These are phyloP conservation scores for Lagopus muta DNA, from an alignment of 2,113 vertebrate species.

Conservation along the genomic window DNA sequence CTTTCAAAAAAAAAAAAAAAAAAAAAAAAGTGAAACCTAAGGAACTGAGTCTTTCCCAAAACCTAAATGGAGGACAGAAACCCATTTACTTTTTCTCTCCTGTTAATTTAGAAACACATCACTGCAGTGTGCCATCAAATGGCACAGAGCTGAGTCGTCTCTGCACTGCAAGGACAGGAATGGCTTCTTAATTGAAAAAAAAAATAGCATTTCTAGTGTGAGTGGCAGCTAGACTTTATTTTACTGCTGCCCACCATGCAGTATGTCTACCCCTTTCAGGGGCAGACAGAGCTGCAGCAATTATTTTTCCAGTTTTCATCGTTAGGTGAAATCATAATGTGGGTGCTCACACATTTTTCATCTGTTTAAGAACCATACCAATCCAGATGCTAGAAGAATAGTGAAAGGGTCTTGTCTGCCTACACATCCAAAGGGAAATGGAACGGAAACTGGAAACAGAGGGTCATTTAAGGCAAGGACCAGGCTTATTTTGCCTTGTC, in stretches of 20 bases:
- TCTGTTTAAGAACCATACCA: background rate
- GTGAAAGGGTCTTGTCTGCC: background rate
- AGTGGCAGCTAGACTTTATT: background rate
- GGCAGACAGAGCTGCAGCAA: background rate
- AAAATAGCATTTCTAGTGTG: background rate
- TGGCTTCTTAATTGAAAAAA: background rate
- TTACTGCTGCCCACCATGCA: background rate
- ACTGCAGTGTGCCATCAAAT: background rate
- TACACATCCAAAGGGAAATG: background rate
- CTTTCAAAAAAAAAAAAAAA: background rate
- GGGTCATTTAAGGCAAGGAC: conserved; percentile 46
- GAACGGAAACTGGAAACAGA: conserved; percentile 9
- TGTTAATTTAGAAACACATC: background rate
- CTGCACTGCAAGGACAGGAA: background rate
- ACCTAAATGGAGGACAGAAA: background rate
- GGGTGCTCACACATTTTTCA: fast-evolving
- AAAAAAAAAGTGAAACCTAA: background rate
- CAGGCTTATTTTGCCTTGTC: background rate
- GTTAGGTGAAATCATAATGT: fast-evolving
- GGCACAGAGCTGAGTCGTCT: background rate
- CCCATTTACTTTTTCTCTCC: background rate
- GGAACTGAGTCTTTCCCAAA: background rate
- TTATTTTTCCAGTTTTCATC: background rate
- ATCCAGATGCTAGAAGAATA: background rate
- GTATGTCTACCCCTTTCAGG: background rate